Evolutionary conservation across 1,140 invertebrate species (phyloP).

Genomic region (Temnothorax curvispinosus): DNA sequence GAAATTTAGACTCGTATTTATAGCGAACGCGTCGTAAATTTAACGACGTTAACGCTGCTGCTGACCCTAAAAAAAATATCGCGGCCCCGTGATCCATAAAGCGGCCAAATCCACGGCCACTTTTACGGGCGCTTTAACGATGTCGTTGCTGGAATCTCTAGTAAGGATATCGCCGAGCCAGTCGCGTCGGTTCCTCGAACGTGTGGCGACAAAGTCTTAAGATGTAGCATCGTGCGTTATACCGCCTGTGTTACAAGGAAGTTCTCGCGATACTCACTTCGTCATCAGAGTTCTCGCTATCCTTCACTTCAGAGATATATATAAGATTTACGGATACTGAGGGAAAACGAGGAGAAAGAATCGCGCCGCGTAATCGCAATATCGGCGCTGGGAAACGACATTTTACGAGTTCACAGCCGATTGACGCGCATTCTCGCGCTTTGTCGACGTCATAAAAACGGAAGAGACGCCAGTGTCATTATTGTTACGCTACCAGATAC

Average conservation of each 20-base stretch:
- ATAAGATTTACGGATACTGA: conserved; percentile 41
- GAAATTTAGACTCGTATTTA: conserved; percentile 44
- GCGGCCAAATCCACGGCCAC: conserved; percentile 22
- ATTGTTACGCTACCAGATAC: conserved; percentile 48
- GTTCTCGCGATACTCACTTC: background rate
- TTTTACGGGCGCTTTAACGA: conserved; percentile 66
- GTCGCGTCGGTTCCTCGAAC: conserved; percentile 15
- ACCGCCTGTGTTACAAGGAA: background rate
- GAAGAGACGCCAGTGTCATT: conserved; percentile 27
- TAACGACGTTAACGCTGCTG: conserved; percentile 40
- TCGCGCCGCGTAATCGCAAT: conserved; percentile 53
- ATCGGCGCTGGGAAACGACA: conserved; percentile 27
- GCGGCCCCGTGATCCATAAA: conserved; percentile 41
- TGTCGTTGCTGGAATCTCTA: conserved; percentile 59
- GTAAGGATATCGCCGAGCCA: background rate
- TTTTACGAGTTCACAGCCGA: conserved; percentile 61
- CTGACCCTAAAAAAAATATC: conserved; percentile 28
- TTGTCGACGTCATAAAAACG: conserved; percentile 42
- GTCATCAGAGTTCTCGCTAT: background rate
- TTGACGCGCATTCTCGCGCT: background rate
- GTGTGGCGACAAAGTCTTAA: background rate
- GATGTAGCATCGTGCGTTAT: background rate
- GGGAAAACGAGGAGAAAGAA: background rate
- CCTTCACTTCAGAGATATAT: background rate
- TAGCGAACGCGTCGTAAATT: conserved; percentile 26